Evolutionary conservation across 2,888 invertebrate genomes (phyloP), one percentile per base, ranked within the genome.

Genomic region (Labia minor): DNA sequence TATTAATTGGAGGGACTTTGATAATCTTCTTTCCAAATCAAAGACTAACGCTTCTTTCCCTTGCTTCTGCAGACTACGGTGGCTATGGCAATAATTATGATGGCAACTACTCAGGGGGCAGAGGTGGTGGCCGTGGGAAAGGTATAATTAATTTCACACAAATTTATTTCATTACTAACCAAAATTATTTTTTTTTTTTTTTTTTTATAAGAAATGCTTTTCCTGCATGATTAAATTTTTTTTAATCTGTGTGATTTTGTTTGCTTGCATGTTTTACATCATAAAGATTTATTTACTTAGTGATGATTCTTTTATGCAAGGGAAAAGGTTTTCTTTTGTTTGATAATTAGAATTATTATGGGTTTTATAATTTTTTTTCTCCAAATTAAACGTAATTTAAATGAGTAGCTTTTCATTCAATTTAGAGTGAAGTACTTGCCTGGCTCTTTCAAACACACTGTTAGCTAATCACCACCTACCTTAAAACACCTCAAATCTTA

Each of bases 61-160:
- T 83, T 87, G 90, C 89, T 86, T 90, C 89, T 84, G 88, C 89
- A 86, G 86, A 87, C 79, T 87, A 87, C 85, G 89, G 88, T 85
- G 88, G 87, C 83, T 89, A 72, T 70, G 72, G 72, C 66, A 71
- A 72, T 70, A 71, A 68, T 71, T 71, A 88, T 86, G 88, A 90
- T 81, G 89, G 89, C 84, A 90, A 90, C 84, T 90, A 90, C 81
- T 83, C 82, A 81, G 87, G 89, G 83, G 89, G 89, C 81, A 88
- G 90, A 82, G 84, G 88, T 82, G 88, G 90, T 83, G 85, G 89
- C 82, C 88, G 86, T 81, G 85, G 85, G 82, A 91, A 91, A 91
- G 91, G 91, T 90, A 90, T 68, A 68, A 61, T 64, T 63, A 26
- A 26, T 6, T 26, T 26, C 26, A 26, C 26, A 6, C 26, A 26